These are phyloP conservation scores for Onchidella celtica DNA, from an alignment of 2,888 invertebrate genomes.

Conservation along the genomic window DNA sequence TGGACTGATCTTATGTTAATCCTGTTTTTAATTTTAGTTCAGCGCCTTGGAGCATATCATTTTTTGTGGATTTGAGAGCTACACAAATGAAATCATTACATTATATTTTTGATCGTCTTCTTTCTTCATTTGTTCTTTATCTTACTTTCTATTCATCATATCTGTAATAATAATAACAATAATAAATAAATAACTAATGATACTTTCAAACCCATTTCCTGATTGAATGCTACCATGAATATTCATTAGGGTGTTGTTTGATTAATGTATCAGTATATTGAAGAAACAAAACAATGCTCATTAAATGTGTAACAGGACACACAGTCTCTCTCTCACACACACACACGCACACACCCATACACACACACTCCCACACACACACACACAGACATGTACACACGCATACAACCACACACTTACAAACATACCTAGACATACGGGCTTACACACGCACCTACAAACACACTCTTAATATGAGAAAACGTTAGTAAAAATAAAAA, in stretches of 20 bases:
- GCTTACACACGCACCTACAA: neutral
- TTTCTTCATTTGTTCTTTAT: neutral
- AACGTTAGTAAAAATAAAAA: neutral
- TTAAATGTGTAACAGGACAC: too few species aligned
- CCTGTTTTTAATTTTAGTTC: too few species aligned
- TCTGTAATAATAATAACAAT: too few species aligned
- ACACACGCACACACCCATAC: slow-evolving; percentile 23
- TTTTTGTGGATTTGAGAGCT: too few species aligned
- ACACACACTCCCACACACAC: slow-evolving; percentile 41
- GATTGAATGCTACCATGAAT: too few species aligned
- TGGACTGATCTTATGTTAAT: too few species aligned
- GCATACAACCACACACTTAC: slow-evolving; percentile 14
- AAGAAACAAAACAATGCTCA: too few species aligned
- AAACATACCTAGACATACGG: neutral
- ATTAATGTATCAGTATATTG: too few species aligned
- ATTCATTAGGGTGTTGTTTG: too few species aligned
- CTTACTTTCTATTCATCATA: neutral
- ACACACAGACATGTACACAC: slow-evolving; percentile 17
- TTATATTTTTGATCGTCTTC: neutral
- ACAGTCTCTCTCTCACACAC: neutral
- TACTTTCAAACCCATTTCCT: too few species aligned
- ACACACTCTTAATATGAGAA: neutral
- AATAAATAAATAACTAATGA: too few species aligned
- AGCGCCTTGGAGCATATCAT: too few species aligned
- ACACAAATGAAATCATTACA: neutral